These are phyloP conservation scores for Apocheima hispidaria DNA, from an alignment of 2,888 invertebrate genomes.

Conservation along the genomic window DNA sequence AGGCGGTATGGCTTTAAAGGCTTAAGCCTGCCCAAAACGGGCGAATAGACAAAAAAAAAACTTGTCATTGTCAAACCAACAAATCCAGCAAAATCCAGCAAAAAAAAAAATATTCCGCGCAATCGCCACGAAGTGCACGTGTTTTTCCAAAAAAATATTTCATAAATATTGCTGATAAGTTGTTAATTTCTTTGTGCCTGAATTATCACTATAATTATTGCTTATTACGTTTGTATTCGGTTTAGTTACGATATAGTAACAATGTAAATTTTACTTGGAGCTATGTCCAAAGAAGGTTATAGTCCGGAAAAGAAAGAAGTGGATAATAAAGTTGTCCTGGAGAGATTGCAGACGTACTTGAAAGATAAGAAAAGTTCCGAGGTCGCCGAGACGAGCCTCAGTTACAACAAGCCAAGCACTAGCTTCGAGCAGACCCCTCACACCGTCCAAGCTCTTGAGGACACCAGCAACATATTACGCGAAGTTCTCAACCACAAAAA, in stretches of 20 bases:
- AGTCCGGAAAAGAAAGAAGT: constrained; percentile 79
- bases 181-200: background rate
- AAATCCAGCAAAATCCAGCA: background rate
- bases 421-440: constrained; percentile 69
- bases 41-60: background rate
- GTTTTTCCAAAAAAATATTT: constrained; percentile 7
- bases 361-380: constrained; percentile 80
- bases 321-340: constrained; percentile 81
- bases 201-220: background rate
- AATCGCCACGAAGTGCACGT: constrained; percentile 16
- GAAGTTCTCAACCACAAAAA: constrained; percentile 82
- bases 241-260: constrained; percentile 14
- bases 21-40: no score
- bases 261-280: constrained; percentile 57
- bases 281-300: constrained; percentile 84
- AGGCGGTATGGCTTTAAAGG: no score
- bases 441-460: constrained; percentile 61
- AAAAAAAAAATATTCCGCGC: constrained; percentile 22
- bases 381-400: constrained; percentile 58
- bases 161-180: background rate
- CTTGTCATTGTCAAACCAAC: background rate
- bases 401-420: constrained; percentile 74
- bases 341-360: constrained; percentile 78
- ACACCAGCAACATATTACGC: constrained; percentile 74
- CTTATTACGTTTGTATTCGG: background rate